Conservation (phyloP, 2,888 invertebrate genomes). For the Phortica magna region DNA sequence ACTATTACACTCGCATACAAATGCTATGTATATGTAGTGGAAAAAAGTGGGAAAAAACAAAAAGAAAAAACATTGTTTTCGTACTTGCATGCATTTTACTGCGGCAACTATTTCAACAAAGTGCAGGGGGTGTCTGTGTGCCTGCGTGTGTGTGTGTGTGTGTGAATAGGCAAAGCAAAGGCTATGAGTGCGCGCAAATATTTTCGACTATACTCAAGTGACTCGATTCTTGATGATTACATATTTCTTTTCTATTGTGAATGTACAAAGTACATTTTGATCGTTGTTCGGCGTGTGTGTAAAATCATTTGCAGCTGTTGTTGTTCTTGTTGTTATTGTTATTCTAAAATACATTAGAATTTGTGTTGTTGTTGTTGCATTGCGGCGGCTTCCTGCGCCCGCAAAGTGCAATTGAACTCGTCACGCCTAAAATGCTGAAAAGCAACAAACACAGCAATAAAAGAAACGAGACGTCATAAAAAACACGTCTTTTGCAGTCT, state of each 20-base stretch:
- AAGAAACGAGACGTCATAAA: too few relatives aligned
- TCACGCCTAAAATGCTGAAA: too few relatives aligned
- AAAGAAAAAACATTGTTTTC: slow-evolving; percentile 16
- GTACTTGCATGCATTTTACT: slow-evolving; percentile 21
- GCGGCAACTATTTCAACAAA: neutral
- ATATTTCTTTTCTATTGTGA: slow-evolving; percentile 34
- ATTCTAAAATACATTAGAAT: slow-evolving; percentile 32
- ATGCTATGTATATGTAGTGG: neutral
- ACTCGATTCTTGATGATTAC: slow-evolving; percentile 44
- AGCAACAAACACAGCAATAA: too few relatives aligned
- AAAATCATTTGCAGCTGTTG: slow-evolving; percentile 27
- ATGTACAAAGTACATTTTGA: slow-evolving; percentile 36
- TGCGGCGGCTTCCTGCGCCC: too few relatives aligned
- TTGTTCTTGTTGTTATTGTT: slow-evolving; percentile 34
- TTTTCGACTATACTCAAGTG: slow-evolving; percentile 28
- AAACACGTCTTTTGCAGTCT: neutral
- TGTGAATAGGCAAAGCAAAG: neutral
- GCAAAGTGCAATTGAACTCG: too few relatives aligned
- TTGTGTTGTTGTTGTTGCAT: neutral
- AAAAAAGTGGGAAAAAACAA: slow-evolving; percentile 10
- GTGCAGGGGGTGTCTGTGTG: neutral
- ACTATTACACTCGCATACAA: neutral
- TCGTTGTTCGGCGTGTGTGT: too few relatives aligned
- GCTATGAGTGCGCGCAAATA: neutral
- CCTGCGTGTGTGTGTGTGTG: slow-evolving; percentile 15